Percentiles rank a stretch among this genome's conserved stretches.
Conservation (phyloP, 2,888 invertebrate genomes). For the Agrochola litura region DNA sequence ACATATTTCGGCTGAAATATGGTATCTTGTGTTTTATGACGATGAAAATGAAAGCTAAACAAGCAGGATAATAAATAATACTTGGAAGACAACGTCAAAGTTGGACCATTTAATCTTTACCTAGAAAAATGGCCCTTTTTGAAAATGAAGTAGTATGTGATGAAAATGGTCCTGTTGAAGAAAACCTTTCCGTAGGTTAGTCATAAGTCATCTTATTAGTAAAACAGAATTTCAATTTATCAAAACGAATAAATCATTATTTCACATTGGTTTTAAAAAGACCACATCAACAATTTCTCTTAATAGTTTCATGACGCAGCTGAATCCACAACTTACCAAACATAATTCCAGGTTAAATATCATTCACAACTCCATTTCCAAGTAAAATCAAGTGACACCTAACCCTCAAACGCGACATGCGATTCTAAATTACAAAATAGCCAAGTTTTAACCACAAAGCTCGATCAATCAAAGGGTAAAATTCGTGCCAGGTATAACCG, state of each 20-base stretch:
- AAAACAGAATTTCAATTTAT: not conserved
- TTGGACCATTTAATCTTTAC: no score
- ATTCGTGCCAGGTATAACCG: constrained; percentile 79
- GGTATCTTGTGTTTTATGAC: not conserved
- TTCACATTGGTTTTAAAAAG: not conserved
- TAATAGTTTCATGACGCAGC: not conserved
- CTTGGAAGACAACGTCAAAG: no score
- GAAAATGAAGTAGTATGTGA: not conserved
- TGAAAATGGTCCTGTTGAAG: not conserved
- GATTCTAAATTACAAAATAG: constrained; percentile 62
- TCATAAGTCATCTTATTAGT: not conserved
- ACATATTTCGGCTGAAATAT: not conserved
- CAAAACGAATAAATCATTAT: not conserved
- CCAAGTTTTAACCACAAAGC: constrained; percentile 73
- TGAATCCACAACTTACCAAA: not conserved
- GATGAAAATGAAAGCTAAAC: not conserved
- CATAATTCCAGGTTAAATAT: not conserved
- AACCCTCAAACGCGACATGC: constrained; percentile 54
- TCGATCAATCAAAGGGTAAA: constrained; percentile 88
- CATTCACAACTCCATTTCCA: constrained; percentile 15
- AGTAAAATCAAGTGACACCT: constrained; percentile 45
- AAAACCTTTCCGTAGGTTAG: not conserved
- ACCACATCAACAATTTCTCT: no score
- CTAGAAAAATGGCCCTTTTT: not conserved
- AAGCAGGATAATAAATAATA: not conserved